Conservation (phyloP, 2,888 invertebrate genomes). For the Tiliacea citrago region DNA sequence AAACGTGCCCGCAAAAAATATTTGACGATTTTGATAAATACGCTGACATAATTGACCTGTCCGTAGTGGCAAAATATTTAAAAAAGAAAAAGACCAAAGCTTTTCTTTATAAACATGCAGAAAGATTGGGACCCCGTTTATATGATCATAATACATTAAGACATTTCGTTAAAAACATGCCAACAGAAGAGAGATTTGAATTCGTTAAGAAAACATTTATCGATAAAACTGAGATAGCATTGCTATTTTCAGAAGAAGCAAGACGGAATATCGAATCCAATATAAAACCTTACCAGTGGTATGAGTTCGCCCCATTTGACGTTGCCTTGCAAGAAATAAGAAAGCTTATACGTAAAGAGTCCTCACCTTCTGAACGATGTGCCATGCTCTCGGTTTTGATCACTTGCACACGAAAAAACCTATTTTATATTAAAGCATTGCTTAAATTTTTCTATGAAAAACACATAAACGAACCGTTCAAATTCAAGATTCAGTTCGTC, state of each 20-base stretch:
- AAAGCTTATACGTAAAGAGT: constrained; percentile 75
- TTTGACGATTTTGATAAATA: constrained; percentile 74
- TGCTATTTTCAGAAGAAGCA: constrained; percentile 5
- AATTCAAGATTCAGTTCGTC: constrained; percentile 79
- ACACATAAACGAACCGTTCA: constrained; percentile 82
- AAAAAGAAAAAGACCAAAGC: constrained; percentile 73
- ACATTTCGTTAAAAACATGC: constrained; percentile 76
- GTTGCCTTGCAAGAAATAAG: constrained; percentile 76
- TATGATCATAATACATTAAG: constrained; percentile 69
- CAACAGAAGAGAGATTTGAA: constrained; percentile 74
- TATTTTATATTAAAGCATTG: constrained; percentile 69
- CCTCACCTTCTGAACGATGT: constrained; percentile 73
- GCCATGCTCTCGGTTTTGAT: constrained; percentile 75
- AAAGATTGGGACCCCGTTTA: constrained; percentile 62
- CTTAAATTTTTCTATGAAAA: constrained; percentile 77
- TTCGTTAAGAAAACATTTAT: constrained; percentile 78
- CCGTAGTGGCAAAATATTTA: constrained; percentile 76
- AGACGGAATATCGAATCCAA: neutral
- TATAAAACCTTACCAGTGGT: constrained; percentile 74
- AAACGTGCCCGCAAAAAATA: constrained; percentile 73
- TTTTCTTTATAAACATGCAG: constrained; percentile 71
- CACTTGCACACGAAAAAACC: constrained; percentile 68
- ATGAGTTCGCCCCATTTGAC: constrained; percentile 76
- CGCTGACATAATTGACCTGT: constrained; percentile 66
- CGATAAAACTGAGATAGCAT: constrained; percentile 58